Evolutionary conservation across 1,140 invertebrate genomes (phyloP).

Genomic region (Microvelia longipes): DNA sequence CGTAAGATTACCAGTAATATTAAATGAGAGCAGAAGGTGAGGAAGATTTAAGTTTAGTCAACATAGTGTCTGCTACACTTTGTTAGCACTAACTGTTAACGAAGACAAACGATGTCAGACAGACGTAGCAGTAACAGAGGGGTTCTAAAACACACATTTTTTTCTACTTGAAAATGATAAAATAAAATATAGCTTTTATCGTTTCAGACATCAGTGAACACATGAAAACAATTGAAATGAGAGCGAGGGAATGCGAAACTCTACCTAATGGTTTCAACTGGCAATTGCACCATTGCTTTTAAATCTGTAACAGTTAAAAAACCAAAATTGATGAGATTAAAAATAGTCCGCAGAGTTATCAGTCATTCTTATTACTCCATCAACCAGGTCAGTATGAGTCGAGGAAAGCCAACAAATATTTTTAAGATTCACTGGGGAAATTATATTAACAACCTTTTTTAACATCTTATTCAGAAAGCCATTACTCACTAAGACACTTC

Average conservation of each 20-base stretch:
- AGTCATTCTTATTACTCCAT: background rate
- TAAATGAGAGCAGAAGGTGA: too few species aligned
- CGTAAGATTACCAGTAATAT: too few species aligned
- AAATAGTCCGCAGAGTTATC: background rate
- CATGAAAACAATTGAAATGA: slow-evolving; percentile 11
- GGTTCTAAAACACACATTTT: background rate
- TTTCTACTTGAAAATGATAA: background rate
- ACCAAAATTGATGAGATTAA: background rate
- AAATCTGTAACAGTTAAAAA: background rate
- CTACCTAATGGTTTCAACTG: background rate
- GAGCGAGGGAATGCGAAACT: background rate
- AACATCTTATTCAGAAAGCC: too few species aligned
- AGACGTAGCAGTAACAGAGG: background rate
- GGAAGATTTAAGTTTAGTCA: too few species aligned
- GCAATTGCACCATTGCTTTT: background rate
- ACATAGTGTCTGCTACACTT: too few species aligned
- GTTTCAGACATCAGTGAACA: slow-evolving; percentile 11
- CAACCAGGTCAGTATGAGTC: background rate
- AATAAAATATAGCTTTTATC: slow-evolving; percentile 9
- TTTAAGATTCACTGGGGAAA: too few species aligned
- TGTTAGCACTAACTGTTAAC: too few species aligned
- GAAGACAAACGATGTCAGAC: background rate
- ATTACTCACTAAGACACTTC: too few species aligned
- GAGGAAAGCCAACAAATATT: too few species aligned
- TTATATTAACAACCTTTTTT: too few species aligned